Evolutionary conservation across 2,113 vertebrate species (phyloP).

Genomic region (Polypterus bichir): DNA sequence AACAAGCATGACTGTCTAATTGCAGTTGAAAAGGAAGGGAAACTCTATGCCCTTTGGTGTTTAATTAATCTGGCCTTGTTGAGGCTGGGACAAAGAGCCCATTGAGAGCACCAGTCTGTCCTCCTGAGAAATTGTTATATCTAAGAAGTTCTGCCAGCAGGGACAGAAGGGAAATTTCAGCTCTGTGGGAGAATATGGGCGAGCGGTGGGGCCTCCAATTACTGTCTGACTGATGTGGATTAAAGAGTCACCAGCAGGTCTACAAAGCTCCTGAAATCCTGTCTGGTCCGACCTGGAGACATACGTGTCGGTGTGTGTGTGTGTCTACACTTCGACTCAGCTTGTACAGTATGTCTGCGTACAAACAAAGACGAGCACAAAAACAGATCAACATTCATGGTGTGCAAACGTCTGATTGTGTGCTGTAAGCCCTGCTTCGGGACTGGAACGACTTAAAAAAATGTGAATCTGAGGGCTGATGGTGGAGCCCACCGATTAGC

Average conservation of each 20-base stretch:
- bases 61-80: slow-evolving; percentile 93
- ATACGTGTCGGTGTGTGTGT: too few relatives aligned
- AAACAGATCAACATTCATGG: too few relatives aligned
- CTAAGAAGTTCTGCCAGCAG: slow-evolving; percentile 86
- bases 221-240: slow-evolving; percentile 60
- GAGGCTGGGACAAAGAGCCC: slow-evolving; percentile 73
- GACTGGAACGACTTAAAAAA: too few relatives aligned
- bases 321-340: too few relatives aligned
- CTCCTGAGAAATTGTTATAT: slow-evolving; percentile 77
- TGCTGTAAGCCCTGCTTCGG: too few relatives aligned
- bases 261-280: slow-evolving; percentile 37
- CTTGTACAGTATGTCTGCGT: too few relatives aligned
- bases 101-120: slow-evolving; percentile 72
- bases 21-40: background rate
- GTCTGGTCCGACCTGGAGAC: background rate
- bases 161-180: slow-evolving; percentile 64
- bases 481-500: too few relatives aligned
- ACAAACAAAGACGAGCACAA: too few relatives aligned
- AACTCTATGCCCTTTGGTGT: slow-evolving; percentile 61
- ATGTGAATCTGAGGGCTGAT: too few relatives aligned
- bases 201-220: slow-evolving; percentile 42
- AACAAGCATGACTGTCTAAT: too few relatives aligned
- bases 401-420: too few relatives aligned
- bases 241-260: slow-evolving; percentile 49
- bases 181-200: slow-evolving; percentile 61